Evolutionary conservation across 2,113 vertebrate species (phyloP).

Genomic region (Stictonetta naevosa): DNA sequence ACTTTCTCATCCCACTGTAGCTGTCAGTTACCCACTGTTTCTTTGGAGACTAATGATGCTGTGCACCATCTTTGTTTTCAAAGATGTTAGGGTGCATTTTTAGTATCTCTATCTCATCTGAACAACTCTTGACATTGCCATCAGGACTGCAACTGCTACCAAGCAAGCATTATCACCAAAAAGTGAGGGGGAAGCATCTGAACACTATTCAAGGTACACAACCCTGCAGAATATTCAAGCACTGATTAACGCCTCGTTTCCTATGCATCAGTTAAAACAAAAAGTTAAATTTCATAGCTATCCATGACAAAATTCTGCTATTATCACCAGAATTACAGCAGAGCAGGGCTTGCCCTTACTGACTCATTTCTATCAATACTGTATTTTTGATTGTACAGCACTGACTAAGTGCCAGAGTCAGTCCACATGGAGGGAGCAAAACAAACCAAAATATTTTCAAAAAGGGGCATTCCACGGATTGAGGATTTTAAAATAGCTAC

Average conservation of each 20-base stretch:
- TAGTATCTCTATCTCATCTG: neutral
- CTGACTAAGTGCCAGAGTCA: neutral
- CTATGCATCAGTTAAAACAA: neutral
- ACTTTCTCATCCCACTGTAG: neutral
- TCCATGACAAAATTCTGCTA: neutral
- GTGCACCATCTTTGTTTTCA: neutral
- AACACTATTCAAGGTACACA: neutral
- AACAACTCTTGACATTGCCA: neutral
- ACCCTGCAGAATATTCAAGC: neutral
- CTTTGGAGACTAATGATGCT: neutral
- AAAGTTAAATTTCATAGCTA: neutral
- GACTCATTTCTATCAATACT: neutral
- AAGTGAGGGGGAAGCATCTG: rapidly evolving
- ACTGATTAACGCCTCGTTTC: neutral
- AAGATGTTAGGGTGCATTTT: neutral
- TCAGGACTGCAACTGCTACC: neutral
- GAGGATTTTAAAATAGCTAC: constrained; percentile 25
- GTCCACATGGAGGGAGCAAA: neutral
- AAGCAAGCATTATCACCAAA: neutral
- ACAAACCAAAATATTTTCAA: neutral
- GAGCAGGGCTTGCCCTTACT: neutral
- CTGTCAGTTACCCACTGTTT: neutral
- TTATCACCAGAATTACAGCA: neutral
- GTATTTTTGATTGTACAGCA: neutral
- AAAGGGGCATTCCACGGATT: neutral